Conservation (phyloP, 2,797 vertebrate species). For the Chelonia mydas region DNA sequence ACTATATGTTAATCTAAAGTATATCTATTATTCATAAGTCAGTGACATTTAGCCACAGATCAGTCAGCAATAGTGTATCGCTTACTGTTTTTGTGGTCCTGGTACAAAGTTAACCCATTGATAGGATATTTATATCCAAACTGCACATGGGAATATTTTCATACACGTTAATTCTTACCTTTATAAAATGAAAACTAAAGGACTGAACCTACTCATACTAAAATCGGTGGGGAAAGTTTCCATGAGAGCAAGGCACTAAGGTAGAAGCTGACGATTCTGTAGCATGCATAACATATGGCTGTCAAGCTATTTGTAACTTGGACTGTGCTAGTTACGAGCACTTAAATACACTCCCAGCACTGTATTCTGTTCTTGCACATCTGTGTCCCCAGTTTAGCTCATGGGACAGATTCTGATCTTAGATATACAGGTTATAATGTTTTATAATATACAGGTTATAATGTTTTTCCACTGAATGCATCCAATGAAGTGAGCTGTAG, state of each 20-base stretch:
- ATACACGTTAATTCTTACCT: constrained; percentile 4
- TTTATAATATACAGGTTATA: no score
- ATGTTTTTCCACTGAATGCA: no score
- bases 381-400: background rate
- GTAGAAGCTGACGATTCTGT: background rate
- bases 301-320: background rate
- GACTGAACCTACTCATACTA: background rate
- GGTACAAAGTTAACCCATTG: background rate
- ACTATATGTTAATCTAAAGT: background rate
- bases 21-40: constrained; percentile 19
- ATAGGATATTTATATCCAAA: background rate
- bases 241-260: background rate
- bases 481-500: no score
- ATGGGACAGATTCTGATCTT: background rate
- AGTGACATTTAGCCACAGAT: constrained; percentile 32
- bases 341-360: background rate
- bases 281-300: background rate
- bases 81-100: constrained; percentile 33
- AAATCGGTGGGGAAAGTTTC: background rate
- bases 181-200: background rate
- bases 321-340: background rate
- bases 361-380: background rate
- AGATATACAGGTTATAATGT: background rate
- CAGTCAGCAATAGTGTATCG: constrained; percentile 57
- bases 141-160: background rate